phyloP scores from a whole-genome alignment of 2,888 invertebrate species.

The Notodonta dromedarius region DNA sequence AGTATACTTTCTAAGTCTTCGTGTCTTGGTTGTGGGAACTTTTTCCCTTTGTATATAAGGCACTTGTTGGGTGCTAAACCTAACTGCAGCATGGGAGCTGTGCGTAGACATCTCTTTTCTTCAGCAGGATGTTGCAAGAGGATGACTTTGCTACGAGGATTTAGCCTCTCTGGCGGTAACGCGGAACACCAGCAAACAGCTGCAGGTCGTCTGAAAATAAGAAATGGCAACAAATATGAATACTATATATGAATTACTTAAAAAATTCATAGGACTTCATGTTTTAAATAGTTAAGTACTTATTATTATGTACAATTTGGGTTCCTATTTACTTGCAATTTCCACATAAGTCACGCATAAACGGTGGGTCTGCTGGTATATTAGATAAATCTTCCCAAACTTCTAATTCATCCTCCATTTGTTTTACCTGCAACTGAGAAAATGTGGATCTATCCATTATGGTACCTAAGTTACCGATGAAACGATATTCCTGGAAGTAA shows the following conservation, averaged over 20 bases:
- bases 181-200: slow-evolving; percentile 96
- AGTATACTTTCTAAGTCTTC: slow-evolving; percentile 87
- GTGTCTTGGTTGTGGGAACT: slow-evolving; percentile 89
- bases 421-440: slow-evolving; percentile 1
- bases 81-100: slow-evolving; percentile 94
- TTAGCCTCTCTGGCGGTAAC: slow-evolving; percentile 88
- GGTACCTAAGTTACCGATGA: no score
- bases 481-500: no score
- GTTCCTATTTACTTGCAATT: slow-evolving; percentile 87
- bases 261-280: no score
- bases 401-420: slow-evolving; percentile 74
- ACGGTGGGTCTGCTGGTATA: slow-evolving; percentile 90
- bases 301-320: no score
- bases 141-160: slow-evolving; percentile 88
- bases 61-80: slow-evolving; percentile 91
- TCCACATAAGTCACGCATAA: slow-evolving; percentile 88
- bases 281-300: no score
- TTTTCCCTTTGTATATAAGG: slow-evolving; percentile 91
- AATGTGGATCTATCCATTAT: background rate
- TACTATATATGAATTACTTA: no score
- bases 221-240: slow-evolving; percentile 5
- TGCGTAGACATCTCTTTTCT: slow-evolving; percentile 94
- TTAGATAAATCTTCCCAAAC: slow-evolving; percentile 89
- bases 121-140: slow-evolving; percentile 97
- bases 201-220: slow-evolving; percentile 88